These are phyloP conservation scores for Dermochelys coriacea DNA, from an alignment of 2,797 vertebrate genomes.

Conservation along the genomic window DNA sequence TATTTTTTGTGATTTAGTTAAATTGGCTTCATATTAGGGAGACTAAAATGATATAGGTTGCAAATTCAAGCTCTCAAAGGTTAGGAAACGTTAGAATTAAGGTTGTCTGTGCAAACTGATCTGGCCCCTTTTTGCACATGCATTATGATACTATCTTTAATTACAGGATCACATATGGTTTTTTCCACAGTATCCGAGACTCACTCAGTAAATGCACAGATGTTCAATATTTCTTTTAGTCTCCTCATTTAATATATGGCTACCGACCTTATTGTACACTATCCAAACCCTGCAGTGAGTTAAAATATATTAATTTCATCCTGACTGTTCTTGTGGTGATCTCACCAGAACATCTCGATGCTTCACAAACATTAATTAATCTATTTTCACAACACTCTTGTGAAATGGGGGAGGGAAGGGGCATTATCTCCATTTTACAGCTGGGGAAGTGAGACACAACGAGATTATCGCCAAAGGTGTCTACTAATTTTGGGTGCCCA, in stretches of 20 bases:
- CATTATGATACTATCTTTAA: neutral
- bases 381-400: neutral
- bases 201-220: neutral
- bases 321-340: neutral
- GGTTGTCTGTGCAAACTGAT: neutral
- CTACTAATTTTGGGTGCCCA: neutral
- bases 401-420: neutral
- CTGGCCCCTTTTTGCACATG: neutral
- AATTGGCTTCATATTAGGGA: neutral
- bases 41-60: neutral
- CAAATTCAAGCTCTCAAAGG: neutral
- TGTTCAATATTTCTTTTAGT: neutral
- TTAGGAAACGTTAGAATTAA: conserved; percentile 1
- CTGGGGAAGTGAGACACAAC: neutral
- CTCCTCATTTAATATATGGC: neutral
- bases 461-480: neutral
- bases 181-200: neutral
- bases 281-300: neutral
- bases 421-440: neutral
- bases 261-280: neutral
- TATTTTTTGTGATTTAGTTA: neutral
- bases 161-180: neutral
- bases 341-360: neutral
- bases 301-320: neutral
- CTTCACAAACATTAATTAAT: conserved; percentile 25